Base-by-base conservation (phyloP, 2,113 vertebrate species). In the Camelus dromedarius region DNA sequence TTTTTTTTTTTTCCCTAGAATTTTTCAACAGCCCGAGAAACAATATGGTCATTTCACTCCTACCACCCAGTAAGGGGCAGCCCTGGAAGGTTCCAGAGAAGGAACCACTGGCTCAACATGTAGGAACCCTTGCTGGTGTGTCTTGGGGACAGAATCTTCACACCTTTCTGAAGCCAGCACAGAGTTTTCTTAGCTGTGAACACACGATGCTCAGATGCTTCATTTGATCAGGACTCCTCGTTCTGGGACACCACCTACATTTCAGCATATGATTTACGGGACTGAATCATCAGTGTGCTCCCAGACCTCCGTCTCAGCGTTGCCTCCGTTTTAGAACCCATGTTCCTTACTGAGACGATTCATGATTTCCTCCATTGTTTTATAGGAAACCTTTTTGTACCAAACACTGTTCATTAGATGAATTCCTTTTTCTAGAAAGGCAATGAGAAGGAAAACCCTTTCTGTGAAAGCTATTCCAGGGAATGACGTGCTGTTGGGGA, bases 181-280 rank as follows among this genome's bases (percentile, higher is more conserved):
- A 88, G 50, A 56, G 67, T 28, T 76, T 56, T 81, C 80, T 76
- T 60, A 95, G 80, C 95, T 81, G 92, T 32, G 72, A 93, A 67
- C 87, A 28, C 80, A 32, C 3, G 54, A 87, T 1, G 42, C 83
- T 87, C 80, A 30, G 35, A 76, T 0, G 69, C 76, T 35, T 48
- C 48, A 4, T 58, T 11, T 48, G 54, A 64, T 91, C 52, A 15
- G 93, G 67, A 93, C 95, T 87, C 46, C 12, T 6, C 0, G 52
- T 93, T 95, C 95, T 50, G 46, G 94, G 83, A 91, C 48, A 52
- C 82, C 97, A 93, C 84, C 95, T 92, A 66, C 95, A 62, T 77
- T 48, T n/a, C 50, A n/a, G 72, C 73, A 38, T 66, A 5, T 70
- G 73, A 94, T 76, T 54, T 12, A n/a, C 1, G 0, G 69, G 70